Percentiles rank a stretch among this genome's conserved stretches.
Conservation (phyloP, 2,888 invertebrate genomes). For the Gymnosoma rotundatum region DNA sequence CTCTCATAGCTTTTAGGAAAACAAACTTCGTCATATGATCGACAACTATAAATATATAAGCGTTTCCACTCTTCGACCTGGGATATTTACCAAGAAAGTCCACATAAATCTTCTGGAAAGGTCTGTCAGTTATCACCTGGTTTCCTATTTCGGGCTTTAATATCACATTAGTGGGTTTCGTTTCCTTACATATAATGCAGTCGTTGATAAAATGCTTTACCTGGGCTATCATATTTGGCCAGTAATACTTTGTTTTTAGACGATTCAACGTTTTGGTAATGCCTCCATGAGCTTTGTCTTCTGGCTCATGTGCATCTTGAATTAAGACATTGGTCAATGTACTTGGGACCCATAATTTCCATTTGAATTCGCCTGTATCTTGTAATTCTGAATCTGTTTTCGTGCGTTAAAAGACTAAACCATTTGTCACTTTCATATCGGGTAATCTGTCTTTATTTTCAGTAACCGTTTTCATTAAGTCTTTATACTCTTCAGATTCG, state of each 20-base stretch:
- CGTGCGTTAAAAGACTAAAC: too few species aligned
- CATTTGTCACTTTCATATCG: background rate
- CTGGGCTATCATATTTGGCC: slow-evolving; percentile 7
- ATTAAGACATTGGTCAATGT: slow-evolving; percentile 20
- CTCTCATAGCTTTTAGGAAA: slow-evolving; percentile 34
- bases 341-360: slow-evolving; percentile 55
- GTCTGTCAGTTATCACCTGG: slow-evolving; percentile 32
- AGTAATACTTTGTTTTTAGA: slow-evolving; percentile 19
- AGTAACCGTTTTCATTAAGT: background rate
- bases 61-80: slow-evolving; percentile 21
- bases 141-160: slow-evolving; percentile 44
- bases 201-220: too few species aligned
- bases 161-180: slow-evolving; percentile 51
- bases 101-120: slow-evolving; percentile 60
- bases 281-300: slow-evolving; percentile 50
- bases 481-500: slow-evolving; percentile 9
- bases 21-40: slow-evolving; percentile 64
- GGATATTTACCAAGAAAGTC: slow-evolving; percentile 67
- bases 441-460: slow-evolving; percentile 12
- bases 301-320: slow-evolving; percentile 45
- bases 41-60: slow-evolving; percentile 35
- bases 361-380: slow-evolving; percentile 19
- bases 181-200: background rate
- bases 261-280: slow-evolving; percentile 30
- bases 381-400: too few species aligned